Evolutionary conservation across 2,797 vertebrate genomes (phyloP).

Genomic region (Lutjanus campechanus): DNA sequence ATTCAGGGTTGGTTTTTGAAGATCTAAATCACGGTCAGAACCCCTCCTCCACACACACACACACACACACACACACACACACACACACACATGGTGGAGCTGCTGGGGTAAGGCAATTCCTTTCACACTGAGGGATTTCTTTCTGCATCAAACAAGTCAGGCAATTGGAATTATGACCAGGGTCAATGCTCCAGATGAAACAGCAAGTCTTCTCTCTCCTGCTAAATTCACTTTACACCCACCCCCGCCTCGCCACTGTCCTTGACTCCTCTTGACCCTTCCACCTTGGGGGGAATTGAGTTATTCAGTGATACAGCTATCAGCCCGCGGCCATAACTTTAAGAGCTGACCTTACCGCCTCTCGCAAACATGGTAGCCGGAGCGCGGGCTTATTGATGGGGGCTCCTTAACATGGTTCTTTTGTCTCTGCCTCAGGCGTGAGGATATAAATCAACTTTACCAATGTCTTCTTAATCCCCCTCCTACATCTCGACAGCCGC

Average conservation of each 20-base stretch:
- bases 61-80: slow-evolving; percentile 27
- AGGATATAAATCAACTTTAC: slow-evolving; percentile 77
- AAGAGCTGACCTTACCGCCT: slow-evolving; percentile 67
- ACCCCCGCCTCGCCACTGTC: slow-evolving; percentile 53
- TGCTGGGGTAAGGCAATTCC: slow-evolving; percentile 67
- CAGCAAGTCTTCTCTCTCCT: slow-evolving; percentile 48
- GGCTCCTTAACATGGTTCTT: slow-evolving; percentile 76
- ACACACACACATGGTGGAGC: slow-evolving; percentile 38
- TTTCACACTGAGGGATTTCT: slow-evolving; percentile 77
- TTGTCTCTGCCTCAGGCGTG: slow-evolving; percentile 61
- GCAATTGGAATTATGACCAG: slow-evolving; percentile 80
- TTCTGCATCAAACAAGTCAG: slow-evolving; percentile 83
- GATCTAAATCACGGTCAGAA: slow-evolving; percentile 53
- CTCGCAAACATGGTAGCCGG: slow-evolving; percentile 61
- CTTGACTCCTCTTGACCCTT: slow-evolving; percentile 81
- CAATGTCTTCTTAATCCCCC: slow-evolving; percentile 60
- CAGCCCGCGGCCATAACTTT: slow-evolving; percentile 72
- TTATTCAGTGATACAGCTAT: slow-evolving; percentile 74
- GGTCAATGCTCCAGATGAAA: slow-evolving; percentile 81
- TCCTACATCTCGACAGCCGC: slow-evolving; percentile 42
- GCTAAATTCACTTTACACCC: slow-evolving; percentile 75
- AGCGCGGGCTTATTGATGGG: slow-evolving; percentile 77
- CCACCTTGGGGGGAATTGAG: slow-evolving; percentile 77
- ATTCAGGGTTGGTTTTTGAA: slow-evolving; percentile 59
- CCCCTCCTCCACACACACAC: slow-evolving; percentile 5